phyloP scores from a whole-genome alignment of 2,797 vertebrate species.

The Limnodromus scolopaceus region DNA sequence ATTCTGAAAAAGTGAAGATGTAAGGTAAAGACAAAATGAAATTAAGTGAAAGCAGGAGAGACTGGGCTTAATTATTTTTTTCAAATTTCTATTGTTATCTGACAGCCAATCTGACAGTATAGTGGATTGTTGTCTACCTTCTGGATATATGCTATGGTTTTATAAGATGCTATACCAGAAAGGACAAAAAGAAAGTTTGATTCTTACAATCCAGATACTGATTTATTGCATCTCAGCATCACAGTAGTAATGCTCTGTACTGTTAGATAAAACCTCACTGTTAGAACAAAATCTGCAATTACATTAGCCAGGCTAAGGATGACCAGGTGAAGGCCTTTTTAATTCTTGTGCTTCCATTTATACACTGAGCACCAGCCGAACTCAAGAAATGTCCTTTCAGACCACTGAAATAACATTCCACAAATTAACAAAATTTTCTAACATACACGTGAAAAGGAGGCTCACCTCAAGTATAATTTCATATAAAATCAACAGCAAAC shows the following conservation, averaged over 20 bases:
- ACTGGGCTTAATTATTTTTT: not conserved
- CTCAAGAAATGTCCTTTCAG: not conserved
- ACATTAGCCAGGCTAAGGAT: not conserved
- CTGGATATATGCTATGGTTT: not conserved
- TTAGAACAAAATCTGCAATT: not conserved
- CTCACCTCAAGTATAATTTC: not conserved
- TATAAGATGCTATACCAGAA: not conserved
- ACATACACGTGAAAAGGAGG: not conserved
- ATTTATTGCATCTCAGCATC: not conserved
- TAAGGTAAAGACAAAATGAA: not conserved
- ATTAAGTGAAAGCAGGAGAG: not conserved
- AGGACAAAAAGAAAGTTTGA: not conserved
- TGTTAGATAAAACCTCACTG: not conserved
- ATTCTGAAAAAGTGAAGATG: not conserved
- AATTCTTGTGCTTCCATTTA: not conserved
- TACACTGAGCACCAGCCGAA: not conserved
- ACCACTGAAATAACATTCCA: not conserved
- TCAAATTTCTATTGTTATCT: not conserved
- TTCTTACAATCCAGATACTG: not conserved
- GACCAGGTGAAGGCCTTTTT: not conserved
- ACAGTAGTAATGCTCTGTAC: not conserved
- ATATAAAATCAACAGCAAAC: slow-evolving; percentile 2
- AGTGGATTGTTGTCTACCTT: not conserved
- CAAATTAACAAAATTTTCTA: not conserved
- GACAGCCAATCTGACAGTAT: not conserved